Base-by-base conservation (phyloP, 2,113 vertebrate species). In the Cariama cristata region DNA sequence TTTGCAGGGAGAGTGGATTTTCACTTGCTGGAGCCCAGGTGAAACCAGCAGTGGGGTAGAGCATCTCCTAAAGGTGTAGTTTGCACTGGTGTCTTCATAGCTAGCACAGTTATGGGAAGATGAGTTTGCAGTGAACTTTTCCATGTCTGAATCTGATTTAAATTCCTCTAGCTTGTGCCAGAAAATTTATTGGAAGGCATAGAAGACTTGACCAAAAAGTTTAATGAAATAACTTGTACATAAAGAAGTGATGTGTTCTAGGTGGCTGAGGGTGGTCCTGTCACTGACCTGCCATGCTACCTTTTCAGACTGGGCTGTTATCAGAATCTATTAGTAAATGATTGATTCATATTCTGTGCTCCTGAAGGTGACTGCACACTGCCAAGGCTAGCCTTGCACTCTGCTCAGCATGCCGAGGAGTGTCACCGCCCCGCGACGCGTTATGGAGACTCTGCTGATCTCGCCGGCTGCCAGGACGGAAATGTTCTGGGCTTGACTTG, bases 351-450 rank as follows among this genome's bases (percentile, higher is more conserved):
- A 33, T 4, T 68, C 35, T 44, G 67, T 42, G 63, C n/a, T 90
- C 24, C 82, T 69, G 86, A 69, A 76, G 88, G 71, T 80, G 87
- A n/a, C 53, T 83, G 84, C 50, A 4, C 1, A 1, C 68, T 66
- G 92, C 80, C 55, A 26, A 5, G 80, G 64, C 84, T 18, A 76
- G 79, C 79, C 67, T 60, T 77, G 87, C 72, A 9, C 73, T 81
- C 76, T 53, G 79, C 45, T 83, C 53, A 8, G 75, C 35, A 1
- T 38, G 79, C 59, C 1, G 0, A 52, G 86, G 24, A 72, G 67
- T 0, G 1, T 79, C 44, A 4, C 79, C 5, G 0, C 86, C 49
- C 40, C 28, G 2, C 17, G 3, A 3, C 3, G 2, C 0, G 4
- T 38, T 72, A 30, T 0, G 0, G 63, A 12, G 58, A 3, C 45